Base-by-base conservation (phyloP, 2,113 vertebrate species). In the Callorhinus ursinus region DNA sequence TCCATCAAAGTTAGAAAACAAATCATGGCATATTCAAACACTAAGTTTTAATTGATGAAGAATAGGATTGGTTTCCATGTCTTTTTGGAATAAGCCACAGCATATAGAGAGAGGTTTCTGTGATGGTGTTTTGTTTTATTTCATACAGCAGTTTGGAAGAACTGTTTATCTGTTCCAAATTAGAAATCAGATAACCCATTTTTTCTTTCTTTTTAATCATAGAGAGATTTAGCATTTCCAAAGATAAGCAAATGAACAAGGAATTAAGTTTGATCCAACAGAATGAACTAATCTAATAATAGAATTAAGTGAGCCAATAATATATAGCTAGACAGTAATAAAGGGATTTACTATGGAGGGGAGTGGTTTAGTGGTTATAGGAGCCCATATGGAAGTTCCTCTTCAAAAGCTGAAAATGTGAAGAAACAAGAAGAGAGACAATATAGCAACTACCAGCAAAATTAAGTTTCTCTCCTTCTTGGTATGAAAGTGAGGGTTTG, bases 1-100 rank as follows among this genome's bases (percentile, higher is more conserved):
- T 97, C 94, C 83, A 93, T 98, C 92, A 96, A 88, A 71, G 88
- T 93, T 97, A 94, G 88, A 95, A 84, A 96, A 97, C 72, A 97
- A 95, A 95, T 85, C 39, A 14, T 88, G 76, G 59, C 59, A 94
- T 91, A 95, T 49, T 95, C 55, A 72, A 96, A 81, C 85, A 97
- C 49, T 96, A 97, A 98, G 96, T 98, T 95, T 97, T 96, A 95
- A 85, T 93, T 76, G 90, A 93, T 51, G 81, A 77, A 39, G 22
- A 86, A 80, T 42, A 94, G 39, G 74, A 65, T n/a, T 74, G 59
- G 15, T 96, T 96, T 67, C 28, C 79, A 79, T 46, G n/a, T 46
- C 26, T 86, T 93, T 96, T 79, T 77, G 69, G 61, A 92, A 74
- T 81, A 94, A 85, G 82, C 74, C 82, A 71, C 84, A 96, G 65